Percentiles rank a stretch among this genome's conserved stretches.
Conservation (phyloP, 2,888 invertebrate genomes). For the Tigriopus californicus region DNA sequence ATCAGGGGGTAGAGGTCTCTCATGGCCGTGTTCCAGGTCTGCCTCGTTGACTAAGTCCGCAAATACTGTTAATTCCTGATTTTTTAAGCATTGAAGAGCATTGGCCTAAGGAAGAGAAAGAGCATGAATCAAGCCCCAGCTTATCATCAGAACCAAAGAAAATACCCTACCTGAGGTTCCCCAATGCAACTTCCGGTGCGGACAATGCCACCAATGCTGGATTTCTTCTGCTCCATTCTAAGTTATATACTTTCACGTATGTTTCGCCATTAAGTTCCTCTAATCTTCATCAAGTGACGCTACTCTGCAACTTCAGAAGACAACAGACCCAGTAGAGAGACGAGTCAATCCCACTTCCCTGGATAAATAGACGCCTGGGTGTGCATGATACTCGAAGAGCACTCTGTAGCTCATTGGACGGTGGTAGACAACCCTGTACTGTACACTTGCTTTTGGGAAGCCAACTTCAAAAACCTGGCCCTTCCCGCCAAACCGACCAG, state of each 20-base stretch:
- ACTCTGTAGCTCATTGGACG: too few relatives aligned
- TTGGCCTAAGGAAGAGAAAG: not conserved
- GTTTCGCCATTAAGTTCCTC: not conserved
- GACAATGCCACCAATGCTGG: not conserved
- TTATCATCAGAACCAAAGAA: too few relatives aligned
- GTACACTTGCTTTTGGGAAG: too few relatives aligned
- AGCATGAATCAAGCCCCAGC: too few relatives aligned
- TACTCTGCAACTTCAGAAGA: not conserved
- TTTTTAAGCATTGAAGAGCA: not conserved
- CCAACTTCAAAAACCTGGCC: too few relatives aligned
- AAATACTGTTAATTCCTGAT: not conserved
- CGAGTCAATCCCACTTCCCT: too few relatives aligned
- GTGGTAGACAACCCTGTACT: too few relatives aligned
- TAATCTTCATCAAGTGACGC: too few relatives aligned
- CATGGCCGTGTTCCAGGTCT: not conserved
- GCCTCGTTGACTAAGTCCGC: not conserved
- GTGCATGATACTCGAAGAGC: too few relatives aligned
- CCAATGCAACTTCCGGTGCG: slow-evolving; percentile 11
- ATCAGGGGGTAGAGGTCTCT: not conserved
- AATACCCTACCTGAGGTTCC: slow-evolving; percentile 2
- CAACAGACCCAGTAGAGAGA: not conserved
- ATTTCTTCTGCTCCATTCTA: not conserved
- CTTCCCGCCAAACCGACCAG: too few relatives aligned
- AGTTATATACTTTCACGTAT: not conserved
- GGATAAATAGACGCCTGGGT: too few relatives aligned